These are phyloP conservation scores for Gymnocypris eckloni DNA, from an alignment of 2,797 vertebrate genomes.

Conservation along the genomic window DNA sequence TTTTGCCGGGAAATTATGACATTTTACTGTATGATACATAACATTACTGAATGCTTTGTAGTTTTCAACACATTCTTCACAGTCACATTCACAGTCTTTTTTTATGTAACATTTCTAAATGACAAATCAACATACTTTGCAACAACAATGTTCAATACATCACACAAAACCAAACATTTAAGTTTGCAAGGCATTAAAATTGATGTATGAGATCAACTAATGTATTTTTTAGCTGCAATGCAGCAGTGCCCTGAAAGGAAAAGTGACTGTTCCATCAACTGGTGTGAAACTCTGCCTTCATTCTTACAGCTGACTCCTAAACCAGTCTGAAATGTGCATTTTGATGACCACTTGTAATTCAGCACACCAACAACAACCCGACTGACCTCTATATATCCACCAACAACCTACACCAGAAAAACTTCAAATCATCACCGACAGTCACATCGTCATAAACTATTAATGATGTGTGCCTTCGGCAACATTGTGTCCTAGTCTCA, in stretches of 20 bases:
- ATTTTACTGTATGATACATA: not conserved
- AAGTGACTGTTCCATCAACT: not conserved
- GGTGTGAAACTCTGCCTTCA: too few species aligned
- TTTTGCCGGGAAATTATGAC: not conserved
- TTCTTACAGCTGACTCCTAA: not conserved
- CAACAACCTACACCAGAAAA: slow-evolving; percentile 8
- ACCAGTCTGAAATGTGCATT: not conserved
- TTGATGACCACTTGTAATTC: slow-evolving; percentile 9
- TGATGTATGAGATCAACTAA: not conserved
- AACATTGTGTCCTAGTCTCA: slow-evolving; percentile 39
- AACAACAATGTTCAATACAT: not conserved
- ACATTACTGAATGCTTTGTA: not conserved
- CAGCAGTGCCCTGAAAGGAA: not conserved
- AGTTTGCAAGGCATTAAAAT: not conserved
- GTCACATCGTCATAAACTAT: slow-evolving; percentile 37
- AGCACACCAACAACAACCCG: not conserved
- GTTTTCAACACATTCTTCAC: not conserved
- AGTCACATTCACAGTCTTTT: not conserved
- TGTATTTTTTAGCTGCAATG: not conserved
- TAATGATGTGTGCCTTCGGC: slow-evolving; percentile 34
- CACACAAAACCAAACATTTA: not conserved
- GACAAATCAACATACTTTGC: not conserved
- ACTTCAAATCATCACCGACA: slow-evolving; percentile 12
- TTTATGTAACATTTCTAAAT: not conserved
- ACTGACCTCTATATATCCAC: slow-evolving; percentile 20